These are phyloP conservation scores for Arctopsyche grandis DNA, from an alignment of 1,140 invertebrate species.

Conservation along the genomic window DNA sequence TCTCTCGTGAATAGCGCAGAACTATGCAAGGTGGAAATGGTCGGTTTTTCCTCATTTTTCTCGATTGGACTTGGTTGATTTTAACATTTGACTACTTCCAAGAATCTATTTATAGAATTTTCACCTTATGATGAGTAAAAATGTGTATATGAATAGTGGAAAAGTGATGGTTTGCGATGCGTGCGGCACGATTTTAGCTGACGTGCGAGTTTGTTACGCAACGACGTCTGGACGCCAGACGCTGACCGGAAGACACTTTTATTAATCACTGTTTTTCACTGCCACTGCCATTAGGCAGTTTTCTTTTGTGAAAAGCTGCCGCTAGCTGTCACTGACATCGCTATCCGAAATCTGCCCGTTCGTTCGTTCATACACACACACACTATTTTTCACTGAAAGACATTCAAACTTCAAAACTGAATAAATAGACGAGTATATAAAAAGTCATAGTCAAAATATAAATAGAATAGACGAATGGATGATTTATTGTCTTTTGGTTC, in stretches of 20 bases:
- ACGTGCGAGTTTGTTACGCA: constrained; percentile 6
- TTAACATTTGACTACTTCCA: too few species aligned
- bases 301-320: constrained; percentile 18
- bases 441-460: too few species aligned
- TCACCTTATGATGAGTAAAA: too few species aligned
- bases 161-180: neutral
- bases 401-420: neutral
- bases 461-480: too few species aligned
- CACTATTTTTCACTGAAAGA: neutral
- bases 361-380: neutral
- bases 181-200: neutral
- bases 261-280: constrained; percentile 31
- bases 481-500: too few species aligned
- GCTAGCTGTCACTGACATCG: neutral
- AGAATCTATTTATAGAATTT: too few species aligned
- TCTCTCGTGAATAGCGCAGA: too few species aligned
- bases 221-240: constrained; percentile 29
- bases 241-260: constrained; percentile 17
- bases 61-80: too few species aligned
- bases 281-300: constrained; percentile 31
- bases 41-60: neutral
- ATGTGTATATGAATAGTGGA: neutral
- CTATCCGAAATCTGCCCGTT: neutral
- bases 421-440: neutral
- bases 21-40: neutral